Evolutionary conservation across 1,140 invertebrate genomes (phyloP).

Genomic region (Sinonovacula constricta): DNA sequence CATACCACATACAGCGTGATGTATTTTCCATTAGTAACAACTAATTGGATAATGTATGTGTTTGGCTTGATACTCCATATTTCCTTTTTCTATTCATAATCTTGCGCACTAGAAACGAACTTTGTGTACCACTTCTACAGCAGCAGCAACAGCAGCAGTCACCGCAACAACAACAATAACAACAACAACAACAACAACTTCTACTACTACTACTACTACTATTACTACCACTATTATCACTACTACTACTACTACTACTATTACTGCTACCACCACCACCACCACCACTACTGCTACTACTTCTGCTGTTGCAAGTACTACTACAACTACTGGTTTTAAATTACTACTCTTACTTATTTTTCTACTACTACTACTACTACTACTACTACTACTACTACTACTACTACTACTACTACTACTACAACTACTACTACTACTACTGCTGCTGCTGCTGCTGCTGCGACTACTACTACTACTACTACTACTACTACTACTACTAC

Average conservation of each 20-base stretch:
- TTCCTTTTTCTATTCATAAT: too few relatives aligned
- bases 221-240: conserved; percentile 15
- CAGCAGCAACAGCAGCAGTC: too few relatives aligned
- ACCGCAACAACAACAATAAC: too few relatives aligned
- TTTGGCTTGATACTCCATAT: too few relatives aligned
- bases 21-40: too few relatives aligned
- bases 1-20: too few relatives aligned
- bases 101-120: too few relatives aligned
- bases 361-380: conserved; percentile 18
- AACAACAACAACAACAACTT: too few relatives aligned
- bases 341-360: not conserved
- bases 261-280: conserved; percentile 7
- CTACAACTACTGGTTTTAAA: not conserved
- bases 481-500: too few relatives aligned
- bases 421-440: conserved; percentile 19
- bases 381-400: conserved; percentile 19
- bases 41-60: too few relatives aligned
- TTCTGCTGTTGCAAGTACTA: not conserved
- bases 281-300: not conserved
- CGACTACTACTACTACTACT: not conserved
- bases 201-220: conserved; percentile 14
- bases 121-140: too few relatives aligned
- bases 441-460: not conserved
- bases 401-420: conserved; percentile 6
- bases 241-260: conserved; percentile 22